Evolutionary conservation across 2,113 vertebrate genomes (phyloP).

Genomic region (Erinaceus europaeus): DNA sequence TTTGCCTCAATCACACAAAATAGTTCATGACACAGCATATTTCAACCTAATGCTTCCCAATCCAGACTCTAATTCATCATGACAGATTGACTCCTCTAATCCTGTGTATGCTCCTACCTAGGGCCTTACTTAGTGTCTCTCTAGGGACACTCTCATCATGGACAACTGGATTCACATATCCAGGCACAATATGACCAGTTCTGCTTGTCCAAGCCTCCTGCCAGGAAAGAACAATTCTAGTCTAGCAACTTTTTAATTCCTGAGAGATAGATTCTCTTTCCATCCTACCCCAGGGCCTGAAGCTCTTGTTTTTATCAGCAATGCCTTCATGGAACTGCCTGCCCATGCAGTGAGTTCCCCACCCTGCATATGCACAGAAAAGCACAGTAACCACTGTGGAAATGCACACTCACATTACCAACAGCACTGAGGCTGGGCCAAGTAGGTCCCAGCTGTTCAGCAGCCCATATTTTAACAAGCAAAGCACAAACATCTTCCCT

Average conservation of each 20-base stretch:
- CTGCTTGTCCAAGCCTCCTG: background rate
- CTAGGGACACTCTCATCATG: background rate
- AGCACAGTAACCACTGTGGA: background rate
- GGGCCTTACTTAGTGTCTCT: background rate
- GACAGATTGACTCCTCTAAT: background rate
- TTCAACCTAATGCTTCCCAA: background rate
- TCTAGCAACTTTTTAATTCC: background rate
- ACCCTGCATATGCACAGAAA: too few species aligned
- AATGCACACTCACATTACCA: too few species aligned
- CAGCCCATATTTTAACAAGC: background rate
- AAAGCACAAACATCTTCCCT: background rate
- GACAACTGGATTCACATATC: background rate
- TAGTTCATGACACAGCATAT: background rate
- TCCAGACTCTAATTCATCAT: background rate
- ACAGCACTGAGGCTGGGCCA: too few species aligned
- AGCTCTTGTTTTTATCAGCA: background rate
- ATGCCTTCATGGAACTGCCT: background rate
- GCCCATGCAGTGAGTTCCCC: rapidly evolving
- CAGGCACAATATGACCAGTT: too few species aligned
- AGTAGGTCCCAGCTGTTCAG: background rate
- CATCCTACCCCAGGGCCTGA: too few species aligned
- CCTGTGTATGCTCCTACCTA: background rate
- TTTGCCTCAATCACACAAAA: background rate
- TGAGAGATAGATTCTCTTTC: background rate
- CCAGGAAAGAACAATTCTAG: background rate